A percentile compares a stretch with the other conserved stretches of the same genome.
Evolutionary conservation across 2,797 vertebrate species (phyloP).

Genomic region (Parambassis ranga): DNA sequence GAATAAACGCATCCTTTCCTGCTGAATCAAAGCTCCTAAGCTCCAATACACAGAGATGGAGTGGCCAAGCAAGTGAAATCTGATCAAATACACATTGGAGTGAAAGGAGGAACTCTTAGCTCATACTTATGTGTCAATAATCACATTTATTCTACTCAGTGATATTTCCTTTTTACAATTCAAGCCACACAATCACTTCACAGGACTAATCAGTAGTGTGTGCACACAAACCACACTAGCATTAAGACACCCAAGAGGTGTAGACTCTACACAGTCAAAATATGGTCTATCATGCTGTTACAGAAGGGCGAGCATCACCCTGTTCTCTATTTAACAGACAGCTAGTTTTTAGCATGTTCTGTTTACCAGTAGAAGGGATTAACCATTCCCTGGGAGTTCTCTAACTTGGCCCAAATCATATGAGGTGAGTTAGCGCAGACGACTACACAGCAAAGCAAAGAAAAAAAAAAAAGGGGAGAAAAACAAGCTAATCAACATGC

Average conservation of each 20-base stretch:
- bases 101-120: too few relatives aligned
- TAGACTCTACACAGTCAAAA: background rate
- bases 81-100: too few relatives aligned
- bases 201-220: background rate
- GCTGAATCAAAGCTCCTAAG: too few relatives aligned
- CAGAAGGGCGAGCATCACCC: background rate
- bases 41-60: too few relatives aligned
- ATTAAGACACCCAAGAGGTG: background rate
- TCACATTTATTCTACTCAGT: background rate
- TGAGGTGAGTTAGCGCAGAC: conserved; percentile 40
- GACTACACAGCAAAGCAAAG: conserved; percentile 42
- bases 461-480: conserved; percentile 15
- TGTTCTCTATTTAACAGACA: background rate
- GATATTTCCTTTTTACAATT: background rate
- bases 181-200: background rate
- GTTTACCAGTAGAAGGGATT: conserved; percentile 26
- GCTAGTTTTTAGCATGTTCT: background rate
- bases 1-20: conserved; percentile 1
- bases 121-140: too few relatives aligned
- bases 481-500: conserved; percentile 75
- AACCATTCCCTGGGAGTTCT: conserved; percentile 32
- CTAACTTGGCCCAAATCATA: conserved; percentile 41
- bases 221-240: background rate
- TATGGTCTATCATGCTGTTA: background rate
- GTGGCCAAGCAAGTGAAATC: too few relatives aligned